phyloP scores from a whole-genome alignment of 2,888 invertebrate genomes.

The Labia minor region DNA sequence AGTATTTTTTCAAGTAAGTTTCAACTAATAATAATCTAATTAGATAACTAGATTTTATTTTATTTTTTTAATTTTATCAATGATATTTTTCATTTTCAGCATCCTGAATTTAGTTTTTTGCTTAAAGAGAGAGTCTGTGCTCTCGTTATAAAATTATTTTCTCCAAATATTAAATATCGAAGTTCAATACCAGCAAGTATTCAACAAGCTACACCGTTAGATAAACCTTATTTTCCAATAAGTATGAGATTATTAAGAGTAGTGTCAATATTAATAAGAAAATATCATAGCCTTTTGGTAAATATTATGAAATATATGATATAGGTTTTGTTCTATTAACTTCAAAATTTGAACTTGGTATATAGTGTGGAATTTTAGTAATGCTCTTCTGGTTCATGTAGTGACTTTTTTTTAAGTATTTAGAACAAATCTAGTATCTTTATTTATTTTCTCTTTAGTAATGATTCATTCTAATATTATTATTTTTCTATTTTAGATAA shows the following conservation, averaged over 20 bases:
- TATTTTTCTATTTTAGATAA: constrained; percentile 54
- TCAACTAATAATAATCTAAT: constrained; percentile 9
- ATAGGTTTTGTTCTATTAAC: neutral
- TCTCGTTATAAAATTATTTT: constrained; percentile 93
- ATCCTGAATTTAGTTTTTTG: constrained; percentile 85
- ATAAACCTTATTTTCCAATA: constrained; percentile 93
- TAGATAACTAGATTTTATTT: too few species aligned
- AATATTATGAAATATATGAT: too few species aligned
- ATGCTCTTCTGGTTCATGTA: too few species aligned
- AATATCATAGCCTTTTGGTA: constrained; percentile 82
- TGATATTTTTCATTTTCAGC: constrained; percentile 43
- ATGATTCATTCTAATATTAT: constrained; percentile 20
- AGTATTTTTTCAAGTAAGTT: constrained; percentile 67
- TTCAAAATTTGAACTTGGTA: too few species aligned
- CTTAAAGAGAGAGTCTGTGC: constrained; percentile 96
- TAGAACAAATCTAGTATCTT: too few species aligned
- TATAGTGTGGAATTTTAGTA: too few species aligned
- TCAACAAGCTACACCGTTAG: constrained; percentile 55
- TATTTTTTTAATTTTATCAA: constrained; percentile 17
- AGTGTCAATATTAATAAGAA: constrained; percentile 84
- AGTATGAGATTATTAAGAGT: constrained; percentile 88
- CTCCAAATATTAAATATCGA: constrained; percentile 95
- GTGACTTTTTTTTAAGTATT: too few species aligned
- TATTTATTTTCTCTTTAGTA: neutral
- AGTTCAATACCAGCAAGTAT: constrained; percentile 46